These are phyloP conservation scores for Hemibagrus guttatus DNA, from an alignment of 2,797 vertebrate genomes.

Conservation along the genomic window DNA sequence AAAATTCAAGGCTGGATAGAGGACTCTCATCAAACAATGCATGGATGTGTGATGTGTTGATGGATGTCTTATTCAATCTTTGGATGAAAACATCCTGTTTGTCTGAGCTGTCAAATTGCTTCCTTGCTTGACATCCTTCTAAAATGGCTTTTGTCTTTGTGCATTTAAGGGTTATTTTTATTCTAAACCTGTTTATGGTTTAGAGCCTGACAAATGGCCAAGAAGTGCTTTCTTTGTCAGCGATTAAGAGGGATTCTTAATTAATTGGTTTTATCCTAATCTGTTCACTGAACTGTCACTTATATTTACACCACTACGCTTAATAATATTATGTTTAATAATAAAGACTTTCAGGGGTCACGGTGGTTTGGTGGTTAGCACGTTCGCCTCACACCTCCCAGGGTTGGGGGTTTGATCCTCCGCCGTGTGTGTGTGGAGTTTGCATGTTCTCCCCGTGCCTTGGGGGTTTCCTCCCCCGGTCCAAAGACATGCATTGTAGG, in stretches of 20 bases:
- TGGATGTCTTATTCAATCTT: conserved; percentile 35
- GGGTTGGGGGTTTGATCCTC: too few species aligned
- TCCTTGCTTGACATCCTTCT: conserved; percentile 21
- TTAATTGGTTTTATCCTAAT: conserved; percentile 6
- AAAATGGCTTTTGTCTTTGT: conserved; percentile 31
- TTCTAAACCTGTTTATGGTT: conserved; percentile 29
- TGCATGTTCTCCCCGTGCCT: too few species aligned
- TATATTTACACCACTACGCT: background rate
- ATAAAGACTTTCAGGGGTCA: too few species aligned
- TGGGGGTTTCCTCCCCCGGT: too few species aligned
- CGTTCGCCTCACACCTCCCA: too few species aligned
- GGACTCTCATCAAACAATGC: conserved; percentile 43
- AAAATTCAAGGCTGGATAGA: conserved; percentile 33
- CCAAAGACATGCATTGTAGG: too few species aligned
- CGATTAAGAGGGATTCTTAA: background rate
- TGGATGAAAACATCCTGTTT: conserved; percentile 40
- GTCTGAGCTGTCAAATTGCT: conserved; percentile 30
- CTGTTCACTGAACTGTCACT: conserved; percentile 17
- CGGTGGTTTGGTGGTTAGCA: too few species aligned
- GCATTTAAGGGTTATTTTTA: conserved; percentile 8
- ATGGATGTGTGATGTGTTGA: conserved; percentile 32
- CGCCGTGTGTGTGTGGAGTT: too few species aligned
- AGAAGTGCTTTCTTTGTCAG: background rate
- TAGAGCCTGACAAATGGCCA: background rate
- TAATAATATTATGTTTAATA: background rate